A percentile compares a stretch with the other conserved stretches of the same genome.
Conservation (phyloP, 2,888 invertebrate species). For the Tryphoninae sp. region DNA sequence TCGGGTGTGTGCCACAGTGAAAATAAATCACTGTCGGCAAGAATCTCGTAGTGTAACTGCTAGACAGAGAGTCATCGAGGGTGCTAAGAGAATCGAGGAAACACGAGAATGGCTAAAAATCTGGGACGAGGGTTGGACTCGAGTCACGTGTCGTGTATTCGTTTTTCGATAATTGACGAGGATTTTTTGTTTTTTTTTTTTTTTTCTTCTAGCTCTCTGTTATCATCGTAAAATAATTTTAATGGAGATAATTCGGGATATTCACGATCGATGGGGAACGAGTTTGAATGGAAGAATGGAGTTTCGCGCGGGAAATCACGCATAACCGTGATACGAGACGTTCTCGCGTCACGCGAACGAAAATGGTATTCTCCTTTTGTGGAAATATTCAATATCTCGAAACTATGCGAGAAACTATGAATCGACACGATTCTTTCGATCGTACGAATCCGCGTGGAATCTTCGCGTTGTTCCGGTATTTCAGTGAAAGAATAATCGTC, state of each 20-base stretch:
- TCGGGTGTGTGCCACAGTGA: slow-evolving; percentile 70
- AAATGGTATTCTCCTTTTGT: slow-evolving; percentile 60
- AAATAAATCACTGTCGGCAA: slow-evolving; percentile 73
- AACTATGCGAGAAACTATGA: slow-evolving; percentile 47
- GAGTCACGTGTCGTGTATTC: slow-evolving; percentile 68
- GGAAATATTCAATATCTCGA: slow-evolving; percentile 64
- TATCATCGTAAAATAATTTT: too few species aligned
- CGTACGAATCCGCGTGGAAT: slow-evolving; percentile 46
- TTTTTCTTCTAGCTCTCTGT: neutral
- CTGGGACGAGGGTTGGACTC: slow-evolving; percentile 66
- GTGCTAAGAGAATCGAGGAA: slow-evolving; percentile 65
- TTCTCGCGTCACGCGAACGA: slow-evolving; percentile 16
- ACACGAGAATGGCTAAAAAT: slow-evolving; percentile 70
- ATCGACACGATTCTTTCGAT: slow-evolving; percentile 11
- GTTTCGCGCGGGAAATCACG: slow-evolving; percentile 49
- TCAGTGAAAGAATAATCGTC: slow-evolving; percentile 35
- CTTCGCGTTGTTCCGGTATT: slow-evolving; percentile 47
- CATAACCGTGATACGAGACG: neutral
- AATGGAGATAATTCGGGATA: neutral
- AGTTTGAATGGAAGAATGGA: slow-evolving; percentile 50
- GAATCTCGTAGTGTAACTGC: slow-evolving; percentile 41
- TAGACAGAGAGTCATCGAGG: slow-evolving; percentile 21
- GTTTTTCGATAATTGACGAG: neutral
- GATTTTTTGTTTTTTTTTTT: neutral
- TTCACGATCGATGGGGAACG: slow-evolving; percentile 29